A percentile compares a stretch with the other conserved stretches of the same genome.
These are phyloP conservation scores for Anastrepha obliqua DNA, from an alignment of 1,140 invertebrate genomes.

Conservation along the genomic window DNA sequence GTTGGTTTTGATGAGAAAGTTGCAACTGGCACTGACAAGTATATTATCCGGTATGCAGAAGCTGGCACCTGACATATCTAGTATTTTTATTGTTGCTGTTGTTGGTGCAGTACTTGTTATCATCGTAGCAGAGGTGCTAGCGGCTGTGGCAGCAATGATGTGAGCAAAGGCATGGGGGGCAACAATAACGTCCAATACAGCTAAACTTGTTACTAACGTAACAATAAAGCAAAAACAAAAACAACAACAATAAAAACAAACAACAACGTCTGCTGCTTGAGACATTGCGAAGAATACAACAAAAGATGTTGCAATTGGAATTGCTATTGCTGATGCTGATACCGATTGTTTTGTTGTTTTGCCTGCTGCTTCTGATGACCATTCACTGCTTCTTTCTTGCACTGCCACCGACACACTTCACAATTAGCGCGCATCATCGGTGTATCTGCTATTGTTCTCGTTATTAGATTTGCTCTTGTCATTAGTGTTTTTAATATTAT, in stretches of 20 bases:
- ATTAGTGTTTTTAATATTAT: slow-evolving; percentile 13
- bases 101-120: not conserved
- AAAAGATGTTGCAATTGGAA: not conserved
- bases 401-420: not conserved
- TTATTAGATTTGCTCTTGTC: slow-evolving; percentile 10
- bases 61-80: not conserved
- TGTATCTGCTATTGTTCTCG: not conserved
- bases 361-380: not conserved
- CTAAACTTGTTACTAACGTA: not conserved
- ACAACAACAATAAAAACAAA: not conserved
- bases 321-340: slow-evolving; percentile 35
- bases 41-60: not conserved
- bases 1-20: not conserved
- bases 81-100: not conserved
- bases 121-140: not conserved
- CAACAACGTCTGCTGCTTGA: not conserved
- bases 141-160: not conserved
- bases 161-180: not conserved
- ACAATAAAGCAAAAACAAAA: slow-evolving; percentile 25
- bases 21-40: slow-evolving; percentile 5
- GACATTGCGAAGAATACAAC: not conserved
- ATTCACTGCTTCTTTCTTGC: too few species aligned
- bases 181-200: not conserved
- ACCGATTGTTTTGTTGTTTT: not conserved
- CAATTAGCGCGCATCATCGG: not conserved